phyloP scores from a whole-genome alignment of 2,797 vertebrate genomes.

The Lacerta bilineata region DNA sequence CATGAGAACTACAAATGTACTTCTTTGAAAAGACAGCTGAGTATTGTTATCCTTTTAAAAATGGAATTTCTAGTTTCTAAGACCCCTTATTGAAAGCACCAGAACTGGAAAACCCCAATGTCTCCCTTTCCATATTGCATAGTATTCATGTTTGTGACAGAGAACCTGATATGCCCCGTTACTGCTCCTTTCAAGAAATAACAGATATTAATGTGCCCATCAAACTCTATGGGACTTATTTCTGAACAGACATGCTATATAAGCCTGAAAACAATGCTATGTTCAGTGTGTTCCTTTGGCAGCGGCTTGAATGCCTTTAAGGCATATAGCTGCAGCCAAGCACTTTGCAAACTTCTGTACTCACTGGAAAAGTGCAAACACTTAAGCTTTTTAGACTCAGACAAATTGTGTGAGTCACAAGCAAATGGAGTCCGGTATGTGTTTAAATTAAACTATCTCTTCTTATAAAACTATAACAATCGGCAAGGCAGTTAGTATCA shows the following conservation, averaged over 20 bases:
- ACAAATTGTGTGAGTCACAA: constrained; percentile 34
- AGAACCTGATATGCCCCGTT: background rate
- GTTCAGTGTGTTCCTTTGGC: background rate
- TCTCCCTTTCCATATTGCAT: background rate
- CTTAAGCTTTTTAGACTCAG: constrained; percentile 36
- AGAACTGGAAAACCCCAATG: constrained; percentile 29
- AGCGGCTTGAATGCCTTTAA: background rate
- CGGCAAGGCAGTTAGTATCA: background rate
- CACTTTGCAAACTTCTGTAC: constrained; percentile 1
- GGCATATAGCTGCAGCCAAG: background rate
- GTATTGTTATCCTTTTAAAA: background rate
- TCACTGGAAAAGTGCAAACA: constrained; percentile 20
- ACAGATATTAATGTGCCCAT: background rate
- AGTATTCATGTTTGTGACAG: background rate
- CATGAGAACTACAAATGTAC: background rate
- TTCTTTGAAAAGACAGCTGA: background rate
- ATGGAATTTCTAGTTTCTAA: background rate
- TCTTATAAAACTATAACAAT: constrained; percentile 8
- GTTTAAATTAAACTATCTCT: constrained; percentile 24
- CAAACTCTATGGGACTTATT: background rate
- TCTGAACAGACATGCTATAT: background rate
- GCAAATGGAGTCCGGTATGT: constrained; percentile 25
- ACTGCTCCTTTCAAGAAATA: no score
- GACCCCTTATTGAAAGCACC: background rate
- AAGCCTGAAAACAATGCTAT: background rate